phyloP scores from a whole-genome alignment of 2,888 invertebrate genomes.

The Volucella zonaria region DNA sequence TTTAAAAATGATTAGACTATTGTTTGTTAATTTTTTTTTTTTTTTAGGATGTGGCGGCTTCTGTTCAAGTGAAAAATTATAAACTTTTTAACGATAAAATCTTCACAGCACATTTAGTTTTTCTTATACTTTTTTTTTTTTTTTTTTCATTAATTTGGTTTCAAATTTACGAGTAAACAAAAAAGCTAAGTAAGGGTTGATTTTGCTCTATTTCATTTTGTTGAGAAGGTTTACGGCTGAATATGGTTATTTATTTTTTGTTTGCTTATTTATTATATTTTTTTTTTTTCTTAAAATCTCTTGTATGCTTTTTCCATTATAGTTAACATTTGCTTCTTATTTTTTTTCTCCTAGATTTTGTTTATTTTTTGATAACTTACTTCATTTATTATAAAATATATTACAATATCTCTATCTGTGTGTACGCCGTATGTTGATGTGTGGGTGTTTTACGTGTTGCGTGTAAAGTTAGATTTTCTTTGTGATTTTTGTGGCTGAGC shows the following conservation, averaged over 20 bases:
- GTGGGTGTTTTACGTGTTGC: conserved; percentile 37
- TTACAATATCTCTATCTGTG: conserved; percentile 51
- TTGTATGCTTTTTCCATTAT: conserved; percentile 56
- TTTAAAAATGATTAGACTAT: conserved; percentile 53
- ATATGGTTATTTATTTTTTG: conserved; percentile 25
- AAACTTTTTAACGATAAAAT: conserved; percentile 58
- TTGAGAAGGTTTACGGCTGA: conserved; percentile 52
- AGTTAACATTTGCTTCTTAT: conserved; percentile 50
- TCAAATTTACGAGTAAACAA: conserved; percentile 31
- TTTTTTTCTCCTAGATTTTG: conserved; percentile 44
- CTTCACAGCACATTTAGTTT: conserved; percentile 69
- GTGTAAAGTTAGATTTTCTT: conserved; percentile 16
- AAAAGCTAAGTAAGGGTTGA: conserved; percentile 23
- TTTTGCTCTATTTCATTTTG: conserved; percentile 14
- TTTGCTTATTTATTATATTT: conserved; percentile 34
- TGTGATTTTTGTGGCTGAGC: conserved; percentile 25
- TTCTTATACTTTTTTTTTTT: conserved; percentile 20
- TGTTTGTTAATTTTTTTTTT: conserved; percentile 37
- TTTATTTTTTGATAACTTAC: conserved; percentile 54
- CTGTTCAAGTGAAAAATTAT: conserved; percentile 26
- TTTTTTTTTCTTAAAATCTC: conserved; percentile 43
- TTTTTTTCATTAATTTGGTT: neutral
- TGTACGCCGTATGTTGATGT: conserved; percentile 5
- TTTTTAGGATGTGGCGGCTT: conserved; percentile 56
- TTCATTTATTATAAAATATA: conserved; percentile 44